Percentiles rank a stretch among this genome's conserved stretches.
phyloP scores from a whole-genome alignment of 1,140 invertebrate genomes.

The Doryteuthis pealeii region DNA sequence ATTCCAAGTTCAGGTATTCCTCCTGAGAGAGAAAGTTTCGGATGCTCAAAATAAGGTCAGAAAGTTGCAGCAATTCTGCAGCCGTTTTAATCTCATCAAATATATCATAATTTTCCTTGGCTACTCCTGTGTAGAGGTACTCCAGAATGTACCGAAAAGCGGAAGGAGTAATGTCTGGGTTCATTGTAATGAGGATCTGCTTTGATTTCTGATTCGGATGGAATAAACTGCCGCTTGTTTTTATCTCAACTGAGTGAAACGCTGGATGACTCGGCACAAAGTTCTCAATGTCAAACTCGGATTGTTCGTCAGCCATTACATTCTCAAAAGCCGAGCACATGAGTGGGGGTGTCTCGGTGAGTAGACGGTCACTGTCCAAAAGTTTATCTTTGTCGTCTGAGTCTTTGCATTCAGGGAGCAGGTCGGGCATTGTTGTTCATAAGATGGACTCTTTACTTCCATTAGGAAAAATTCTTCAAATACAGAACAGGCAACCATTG shows the following conservation, averaged over 20 bases:
- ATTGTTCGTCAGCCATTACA: neutral
- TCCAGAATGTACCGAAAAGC: slow-evolving; percentile 84
- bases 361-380: neutral
- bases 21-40: slow-evolving; percentile 73
- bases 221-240: slow-evolving; percentile 28
- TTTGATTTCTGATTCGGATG: slow-evolving; percentile 54
- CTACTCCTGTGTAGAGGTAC: slow-evolving; percentile 82
- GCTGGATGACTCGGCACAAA: slow-evolving; percentile 28
- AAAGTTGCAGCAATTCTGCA: slow-evolving; percentile 82
- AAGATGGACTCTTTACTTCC: slow-evolving; percentile 2
- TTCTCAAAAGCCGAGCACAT: neutral
- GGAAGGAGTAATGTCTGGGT: slow-evolving; percentile 69
- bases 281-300: neutral
- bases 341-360: neutral
- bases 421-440: neutral
- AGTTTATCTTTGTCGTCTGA: slow-evolving; percentile 9
- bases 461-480: slow-evolving; percentile 74
- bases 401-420: neutral
- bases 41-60: slow-evolving; percentile 76
- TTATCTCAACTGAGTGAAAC: slow-evolving; percentile 39
- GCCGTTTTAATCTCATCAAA: slow-evolving; percentile 79
- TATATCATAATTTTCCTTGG: slow-evolving; percentile 39
- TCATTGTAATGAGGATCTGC: slow-evolving; percentile 71
- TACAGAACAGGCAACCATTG: slow-evolving; percentile 78
- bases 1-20: slow-evolving; percentile 73